Base-by-base conservation (phyloP, 2,113 vertebrate species). In the Pogona vitticeps region DNA sequence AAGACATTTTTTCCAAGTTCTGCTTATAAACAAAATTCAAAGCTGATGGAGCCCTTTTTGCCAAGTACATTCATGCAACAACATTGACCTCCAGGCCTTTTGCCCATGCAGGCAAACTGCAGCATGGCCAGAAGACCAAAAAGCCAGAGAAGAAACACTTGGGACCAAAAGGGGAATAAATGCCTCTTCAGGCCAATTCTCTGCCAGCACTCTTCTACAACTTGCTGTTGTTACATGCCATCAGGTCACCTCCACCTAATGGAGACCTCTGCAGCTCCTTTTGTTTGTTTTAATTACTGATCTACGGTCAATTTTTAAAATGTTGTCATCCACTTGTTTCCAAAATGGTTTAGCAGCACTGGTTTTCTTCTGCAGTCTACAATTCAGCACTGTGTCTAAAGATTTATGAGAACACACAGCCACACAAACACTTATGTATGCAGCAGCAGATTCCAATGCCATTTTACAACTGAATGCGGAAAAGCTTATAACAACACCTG, bases 341-440 rank as follows among this genome's bases (percentile, higher is more conserved):
- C 26, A 26, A 52, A 26, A 40, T 2, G 65, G 6, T 83, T 26
- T 23, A 58, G 17, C 31, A 26, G 31, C 9, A 3, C 21, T 72
- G 15, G 15, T 40, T 72, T 61, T 75, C 20, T 9, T 33, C 67
- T 15, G 10, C 79, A 46, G 58, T 1, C 0, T 1, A 70, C 56
- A 46, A 68, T 65, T 68, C 68, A 73, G 75, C 65, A 86, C 6
- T n/a, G 72, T 52, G 14, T 7, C 10, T 71, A 31, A 28, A 5
- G 76, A 21, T 36, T 33, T 61, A 21, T 3, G 23, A 70, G 71
- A 17, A 52, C 52, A 31, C 1, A 6, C 0, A 46, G 17, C 36
- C 1, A 1, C 36, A 2, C 2, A 20, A 6, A 72, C 36, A 2
- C 2, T 20, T 0, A 0, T 46, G 42, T 59, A 8, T 67, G 10